Percentiles rank a stretch among this genome's conserved stretches.
Evolutionary conservation across 2,888 invertebrate genomes (phyloP).

Genomic region (Eulithis testata): DNA sequence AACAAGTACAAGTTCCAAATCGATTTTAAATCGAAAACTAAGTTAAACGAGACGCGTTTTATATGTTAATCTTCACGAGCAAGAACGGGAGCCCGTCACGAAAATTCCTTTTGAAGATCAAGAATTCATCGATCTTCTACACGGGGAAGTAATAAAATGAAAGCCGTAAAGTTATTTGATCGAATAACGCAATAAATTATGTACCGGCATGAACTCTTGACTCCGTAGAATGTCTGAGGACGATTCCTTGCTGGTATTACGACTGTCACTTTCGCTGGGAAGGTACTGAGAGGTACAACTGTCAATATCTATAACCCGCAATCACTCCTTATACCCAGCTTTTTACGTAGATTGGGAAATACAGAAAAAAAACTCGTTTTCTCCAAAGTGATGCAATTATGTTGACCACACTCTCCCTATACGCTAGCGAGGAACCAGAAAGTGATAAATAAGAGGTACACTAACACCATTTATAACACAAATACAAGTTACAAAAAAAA

Average conservation of each 20-base stretch:
- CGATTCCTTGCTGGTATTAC: background rate
- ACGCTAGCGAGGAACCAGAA: too few relatives aligned
- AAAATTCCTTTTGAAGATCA: conserved; percentile 4
- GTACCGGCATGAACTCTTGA: conserved; percentile 3
- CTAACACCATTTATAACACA: too few relatives aligned
- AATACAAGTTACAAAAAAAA: too few relatives aligned
- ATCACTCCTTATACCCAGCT: too few relatives aligned
- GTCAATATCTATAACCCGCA: too few relatives aligned
- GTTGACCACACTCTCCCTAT: too few relatives aligned
- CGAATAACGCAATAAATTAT: conserved; percentile 3
- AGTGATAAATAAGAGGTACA: too few relatives aligned
- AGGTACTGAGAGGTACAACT: too few relatives aligned
- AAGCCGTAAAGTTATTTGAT: conserved; percentile 4
- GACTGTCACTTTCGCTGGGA: background rate
- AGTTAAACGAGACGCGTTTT: background rate
- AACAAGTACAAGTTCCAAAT: background rate
- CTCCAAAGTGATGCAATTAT: too few relatives aligned
- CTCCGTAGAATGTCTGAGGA: conserved; percentile 1
- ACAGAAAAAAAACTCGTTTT: too few relatives aligned
- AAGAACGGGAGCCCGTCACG: background rate
- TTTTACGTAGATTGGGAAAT: too few relatives aligned
- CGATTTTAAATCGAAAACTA: conserved; percentile 8
- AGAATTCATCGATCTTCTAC: conserved; percentile 7
- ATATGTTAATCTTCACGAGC: background rate
- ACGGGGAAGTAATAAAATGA: conserved; percentile 3